phyloP scores from a whole-genome alignment of 2,888 invertebrate species.

The Netelia inedita region DNA sequence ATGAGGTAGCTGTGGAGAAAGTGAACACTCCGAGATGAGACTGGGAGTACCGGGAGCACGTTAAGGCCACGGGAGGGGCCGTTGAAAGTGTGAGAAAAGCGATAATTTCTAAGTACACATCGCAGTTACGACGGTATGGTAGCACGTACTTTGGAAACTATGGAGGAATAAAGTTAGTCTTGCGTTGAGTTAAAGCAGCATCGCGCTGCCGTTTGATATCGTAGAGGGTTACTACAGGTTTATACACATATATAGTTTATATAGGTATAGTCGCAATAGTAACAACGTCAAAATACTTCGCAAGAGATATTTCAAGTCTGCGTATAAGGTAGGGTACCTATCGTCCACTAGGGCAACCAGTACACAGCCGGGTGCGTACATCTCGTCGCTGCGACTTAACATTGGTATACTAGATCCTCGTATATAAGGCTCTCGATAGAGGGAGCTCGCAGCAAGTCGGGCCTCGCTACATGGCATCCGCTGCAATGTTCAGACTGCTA shows the following conservation, averaged over 20 bases:
- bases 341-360: neutral
- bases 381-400: neutral
- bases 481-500: neutral
- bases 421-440: constrained; percentile 24
- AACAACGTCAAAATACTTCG: neutral
- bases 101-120: constrained; percentile 38
- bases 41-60: neutral
- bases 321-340: neutral
- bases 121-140: constrained; percentile 19
- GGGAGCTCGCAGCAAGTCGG: constrained; percentile 9
- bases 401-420: constrained; percentile 9
- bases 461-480: neutral
- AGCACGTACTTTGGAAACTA: constrained; percentile 35
- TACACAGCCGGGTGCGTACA: neutral
- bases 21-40: neutral
- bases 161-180: neutral
- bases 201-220: constrained; percentile 18
- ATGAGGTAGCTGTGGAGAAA: neutral
- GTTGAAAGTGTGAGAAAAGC: constrained; percentile 24
- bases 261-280: neutral
- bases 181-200: constrained; percentile 11
- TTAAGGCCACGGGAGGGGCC: neutral
- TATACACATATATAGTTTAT: neutral
- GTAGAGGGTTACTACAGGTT: neutral
- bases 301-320: neutral